Conservation (phyloP, 2,888 invertebrate species). For the Frankliniella fusca region DNA sequence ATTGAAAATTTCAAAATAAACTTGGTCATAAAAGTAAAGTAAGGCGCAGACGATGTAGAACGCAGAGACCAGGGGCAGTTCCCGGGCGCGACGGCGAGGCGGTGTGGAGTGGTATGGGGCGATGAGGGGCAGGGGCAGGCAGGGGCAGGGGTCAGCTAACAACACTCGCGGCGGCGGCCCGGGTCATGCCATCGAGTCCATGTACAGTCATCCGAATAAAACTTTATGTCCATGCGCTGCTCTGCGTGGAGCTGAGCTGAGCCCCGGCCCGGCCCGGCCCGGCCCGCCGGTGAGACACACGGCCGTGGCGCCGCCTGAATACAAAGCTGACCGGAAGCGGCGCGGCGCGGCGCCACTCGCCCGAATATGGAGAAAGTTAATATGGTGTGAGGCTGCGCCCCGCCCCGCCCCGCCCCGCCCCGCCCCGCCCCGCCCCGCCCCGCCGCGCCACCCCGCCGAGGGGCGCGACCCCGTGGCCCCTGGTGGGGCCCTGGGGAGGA, state of each 20-base stretch:
- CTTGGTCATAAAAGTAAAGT: too few relatives aligned
- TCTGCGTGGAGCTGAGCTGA: too few relatives aligned
- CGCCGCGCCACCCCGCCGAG: background rate
- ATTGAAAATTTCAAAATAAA: background rate
- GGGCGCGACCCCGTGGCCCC: too few relatives aligned
- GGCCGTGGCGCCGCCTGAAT: background rate
- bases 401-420: too few relatives aligned
- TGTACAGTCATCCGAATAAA: slow-evolving; percentile 9
- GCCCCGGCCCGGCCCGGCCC: too few relatives aligned
- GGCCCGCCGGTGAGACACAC: background rate
- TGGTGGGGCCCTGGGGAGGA: background rate
- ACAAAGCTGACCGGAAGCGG: slow-evolving; percentile 9
- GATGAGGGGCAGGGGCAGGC: too few relatives aligned
- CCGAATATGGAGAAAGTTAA: slow-evolving; percentile 17
- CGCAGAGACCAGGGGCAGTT: too few relatives aligned
- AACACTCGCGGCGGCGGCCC: too few relatives aligned
- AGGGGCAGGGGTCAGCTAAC: too few relatives aligned
- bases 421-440: background rate
- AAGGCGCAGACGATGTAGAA: too few relatives aligned
- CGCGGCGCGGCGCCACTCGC: background rate
- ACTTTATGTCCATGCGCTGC: background rate
- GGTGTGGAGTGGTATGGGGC: too few relatives aligned
- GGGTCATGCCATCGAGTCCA: background rate
- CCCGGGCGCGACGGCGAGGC: too few relatives aligned
- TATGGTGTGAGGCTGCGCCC: background rate